phyloP scores from a whole-genome alignment of 2,113 vertebrate genomes.

The Marcusenius ussheri region DNA sequence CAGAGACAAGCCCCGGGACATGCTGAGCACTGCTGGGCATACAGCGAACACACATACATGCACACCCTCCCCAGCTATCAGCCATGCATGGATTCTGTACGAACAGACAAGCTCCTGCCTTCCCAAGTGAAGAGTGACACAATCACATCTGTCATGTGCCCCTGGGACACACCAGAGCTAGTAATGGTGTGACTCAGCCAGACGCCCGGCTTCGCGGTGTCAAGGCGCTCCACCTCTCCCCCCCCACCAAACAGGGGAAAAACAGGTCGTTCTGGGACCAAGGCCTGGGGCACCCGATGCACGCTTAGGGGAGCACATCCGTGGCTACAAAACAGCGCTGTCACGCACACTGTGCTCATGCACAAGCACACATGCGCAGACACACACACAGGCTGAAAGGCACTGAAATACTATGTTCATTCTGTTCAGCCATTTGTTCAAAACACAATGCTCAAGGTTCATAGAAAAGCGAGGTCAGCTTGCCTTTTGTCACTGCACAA shows the following conservation, averaged over 20 bases:
- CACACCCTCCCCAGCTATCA: not conserved
- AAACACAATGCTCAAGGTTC: not conserved
- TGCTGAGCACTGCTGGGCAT: not conserved
- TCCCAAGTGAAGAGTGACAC: not conserved
- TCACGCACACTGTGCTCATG: constrained; percentile 18
- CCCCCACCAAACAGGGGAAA: not conserved
- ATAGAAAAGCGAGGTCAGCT: not conserved
- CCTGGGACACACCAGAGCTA: not conserved
- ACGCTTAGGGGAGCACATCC: not conserved
- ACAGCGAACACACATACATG: not conserved
- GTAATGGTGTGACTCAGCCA: constrained; percentile 1
- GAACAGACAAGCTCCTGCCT: not conserved
- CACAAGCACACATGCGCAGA: constrained; percentile 12
- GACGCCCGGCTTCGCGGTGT: not conserved
- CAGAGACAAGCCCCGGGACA: not conserved
- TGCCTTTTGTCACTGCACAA: not conserved
- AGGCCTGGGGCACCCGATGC: not conserved
- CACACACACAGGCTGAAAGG: constrained; percentile 25
- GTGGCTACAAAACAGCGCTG: constrained; percentile 24
- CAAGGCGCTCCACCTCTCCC: not conserved
- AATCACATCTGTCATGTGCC: not conserved
- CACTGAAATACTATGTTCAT: constrained; percentile 13
- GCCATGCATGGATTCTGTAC: not conserved
- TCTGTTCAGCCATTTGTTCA: not conserved
- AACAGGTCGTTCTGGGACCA: constrained; percentile 17